phyloP scores from a whole-genome alignment of 2,113 vertebrate species.

The Grallaria varia region DNA sequence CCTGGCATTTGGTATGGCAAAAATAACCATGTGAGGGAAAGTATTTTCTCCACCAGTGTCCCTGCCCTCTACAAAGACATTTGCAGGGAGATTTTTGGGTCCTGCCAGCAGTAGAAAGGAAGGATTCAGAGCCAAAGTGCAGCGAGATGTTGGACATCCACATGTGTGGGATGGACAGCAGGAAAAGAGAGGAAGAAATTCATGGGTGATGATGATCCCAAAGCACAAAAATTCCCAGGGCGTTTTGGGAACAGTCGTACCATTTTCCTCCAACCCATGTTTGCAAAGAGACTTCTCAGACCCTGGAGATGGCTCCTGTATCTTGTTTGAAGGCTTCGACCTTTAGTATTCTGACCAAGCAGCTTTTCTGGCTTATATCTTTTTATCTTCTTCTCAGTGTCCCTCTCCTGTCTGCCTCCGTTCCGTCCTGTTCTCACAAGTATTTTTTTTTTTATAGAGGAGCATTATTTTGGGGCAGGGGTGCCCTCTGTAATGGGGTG shows the following conservation, averaged over 20 bases:
- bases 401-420: not conserved
- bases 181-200: accelerated
- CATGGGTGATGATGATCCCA: not conserved
- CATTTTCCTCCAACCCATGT: accelerated
- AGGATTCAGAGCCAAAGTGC: not conserved
- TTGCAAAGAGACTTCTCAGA: not conserved
- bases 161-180: not conserved
- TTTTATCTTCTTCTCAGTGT: not conserved
- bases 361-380: not conserved
- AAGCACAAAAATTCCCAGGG: not conserved
- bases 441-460: not conserved
- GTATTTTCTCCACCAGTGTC: not conserved
- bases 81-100: not conserved
- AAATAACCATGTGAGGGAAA: not conserved
- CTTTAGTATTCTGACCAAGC: not conserved
- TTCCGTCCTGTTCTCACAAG: not conserved
- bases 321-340: not conserved
- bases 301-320: not conserved
- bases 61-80: not conserved
- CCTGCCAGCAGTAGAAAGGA: not conserved
- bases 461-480: not conserved
- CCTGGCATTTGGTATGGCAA: not conserved
- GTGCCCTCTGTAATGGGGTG: not conserved
- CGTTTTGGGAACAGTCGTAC: not conserved
- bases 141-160: not conserved